Percentiles rank a stretch among this genome's conserved stretches.
These are phyloP conservation scores for Drosophila sucinea DNA, from an alignment of 1,140 invertebrate genomes.

Conservation along the genomic window DNA sequence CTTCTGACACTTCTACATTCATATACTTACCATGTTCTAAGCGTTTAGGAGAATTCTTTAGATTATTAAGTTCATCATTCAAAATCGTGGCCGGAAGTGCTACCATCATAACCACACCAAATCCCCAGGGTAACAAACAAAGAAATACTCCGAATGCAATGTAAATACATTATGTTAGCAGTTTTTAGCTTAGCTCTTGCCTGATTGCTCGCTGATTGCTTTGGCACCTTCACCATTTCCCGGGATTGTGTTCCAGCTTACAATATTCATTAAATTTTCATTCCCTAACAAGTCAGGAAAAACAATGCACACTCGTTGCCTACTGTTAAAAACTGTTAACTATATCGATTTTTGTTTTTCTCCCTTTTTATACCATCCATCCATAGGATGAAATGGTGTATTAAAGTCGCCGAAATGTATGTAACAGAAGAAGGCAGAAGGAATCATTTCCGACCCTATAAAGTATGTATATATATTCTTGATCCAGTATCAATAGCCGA, in stretches of 20 bases:
- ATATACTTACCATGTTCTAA: too few relatives aligned
- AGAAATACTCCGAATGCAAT: not conserved
- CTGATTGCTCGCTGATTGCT: constrained; percentile 39
- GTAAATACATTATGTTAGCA: constrained; percentile 41
- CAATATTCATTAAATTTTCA: constrained; percentile 53
- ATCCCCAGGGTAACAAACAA: not conserved
- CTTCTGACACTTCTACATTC: too few relatives aligned
- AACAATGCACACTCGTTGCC: constrained; percentile 5
- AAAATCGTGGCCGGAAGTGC: too few relatives aligned
- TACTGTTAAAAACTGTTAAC: constrained; percentile 8
- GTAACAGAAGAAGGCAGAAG: too few relatives aligned
- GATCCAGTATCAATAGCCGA: too few relatives aligned
- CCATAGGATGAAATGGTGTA: too few relatives aligned
- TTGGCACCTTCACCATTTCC: constrained; percentile 7
- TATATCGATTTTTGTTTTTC: constrained; percentile 18
- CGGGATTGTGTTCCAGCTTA: not conserved
- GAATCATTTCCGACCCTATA: too few relatives aligned
- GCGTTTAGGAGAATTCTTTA: too few relatives aligned
- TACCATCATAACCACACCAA: too few relatives aligned
- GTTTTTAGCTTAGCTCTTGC: constrained; percentile 4
- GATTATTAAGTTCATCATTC: too few relatives aligned
- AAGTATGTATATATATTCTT: too few relatives aligned
- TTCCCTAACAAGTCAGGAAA: constrained; percentile 13
- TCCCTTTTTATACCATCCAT: not conserved
- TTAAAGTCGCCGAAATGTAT: too few relatives aligned